A percentile compares a stretch with the other conserved stretches of the same genome.
These are phyloP conservation scores for Notodonta dromedarius DNA, from an alignment of 2,888 invertebrate species.

Conservation along the genomic window DNA sequence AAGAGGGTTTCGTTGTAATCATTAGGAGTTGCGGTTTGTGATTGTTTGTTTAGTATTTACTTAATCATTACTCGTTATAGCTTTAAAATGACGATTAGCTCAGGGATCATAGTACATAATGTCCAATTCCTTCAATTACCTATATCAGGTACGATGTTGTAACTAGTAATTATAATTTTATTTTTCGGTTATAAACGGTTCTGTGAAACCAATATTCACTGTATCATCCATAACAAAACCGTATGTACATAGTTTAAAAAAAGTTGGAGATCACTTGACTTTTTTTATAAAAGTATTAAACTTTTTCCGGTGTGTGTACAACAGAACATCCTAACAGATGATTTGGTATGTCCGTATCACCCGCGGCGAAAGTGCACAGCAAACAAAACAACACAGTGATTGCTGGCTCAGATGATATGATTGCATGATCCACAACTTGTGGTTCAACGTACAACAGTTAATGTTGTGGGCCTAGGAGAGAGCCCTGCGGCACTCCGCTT, in stretches of 20 bases:
- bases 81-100: too few relatives aligned
- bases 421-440: conserved; percentile 43
- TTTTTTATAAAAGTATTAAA: not conserved
- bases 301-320: conserved; percentile 16
- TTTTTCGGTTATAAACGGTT: too few relatives aligned
- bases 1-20: conserved; percentile 4
- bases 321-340: conserved; percentile 58
- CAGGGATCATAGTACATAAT: too few relatives aligned
- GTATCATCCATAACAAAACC: too few relatives aligned
- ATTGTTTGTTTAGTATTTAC: conserved; percentile 15
- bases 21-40: conserved; percentile 5
- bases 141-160: too few relatives aligned
- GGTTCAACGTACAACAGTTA: conserved; percentile 25
- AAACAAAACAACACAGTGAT: conserved; percentile 74
- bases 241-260: too few relatives aligned
- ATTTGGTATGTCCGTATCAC: conserved; percentile 56
- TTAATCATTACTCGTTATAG: not conserved
- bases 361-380: conserved; percentile 56
- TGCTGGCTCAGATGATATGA: conserved; percentile 62
- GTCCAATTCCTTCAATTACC: too few relatives aligned
- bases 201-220: too few relatives aligned
- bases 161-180: too few relatives aligned
- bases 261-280: too few relatives aligned
- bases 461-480: conserved; percentile 53
- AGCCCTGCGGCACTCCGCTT: conserved; percentile 60